Evolutionary conservation across 2,113 vertebrate species (phyloP).

Genomic region (Trichomycterus rosablanca): DNA sequence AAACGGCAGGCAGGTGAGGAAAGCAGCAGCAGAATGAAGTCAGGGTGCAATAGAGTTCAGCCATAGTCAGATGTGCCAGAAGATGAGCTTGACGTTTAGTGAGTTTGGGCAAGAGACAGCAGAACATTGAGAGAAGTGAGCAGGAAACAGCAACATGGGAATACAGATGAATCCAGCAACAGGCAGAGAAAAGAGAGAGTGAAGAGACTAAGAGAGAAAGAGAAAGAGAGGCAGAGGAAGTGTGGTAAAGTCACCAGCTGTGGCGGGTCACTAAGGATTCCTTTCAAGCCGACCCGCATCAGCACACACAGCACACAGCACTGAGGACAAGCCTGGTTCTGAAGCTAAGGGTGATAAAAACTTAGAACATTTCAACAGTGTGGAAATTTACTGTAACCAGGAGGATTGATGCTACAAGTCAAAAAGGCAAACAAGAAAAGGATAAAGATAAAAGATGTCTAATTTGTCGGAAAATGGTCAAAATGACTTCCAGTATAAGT

Average conservation of each 20-base stretch:
- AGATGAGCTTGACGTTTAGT: conserved; percentile 56
- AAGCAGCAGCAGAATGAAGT: neutral
- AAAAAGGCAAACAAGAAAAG: neutral
- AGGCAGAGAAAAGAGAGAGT: conserved; percentile 30
- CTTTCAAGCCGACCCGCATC: conserved; percentile 57
- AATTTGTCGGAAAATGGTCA: no score
- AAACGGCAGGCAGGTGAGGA: neutral
- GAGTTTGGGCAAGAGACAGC: conserved; percentile 37
- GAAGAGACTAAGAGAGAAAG: no score
- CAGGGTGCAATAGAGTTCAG: neutral
- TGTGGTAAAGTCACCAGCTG: conserved; percentile 72
- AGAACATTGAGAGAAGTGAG: conserved; percentile 8
- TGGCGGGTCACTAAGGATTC: conserved; percentile 60
- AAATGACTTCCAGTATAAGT: no score
- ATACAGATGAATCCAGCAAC: conserved; percentile 64
- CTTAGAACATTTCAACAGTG: neutral
- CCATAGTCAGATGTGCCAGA: conserved; percentile 63
- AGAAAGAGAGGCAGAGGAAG: conserved; percentile 68
- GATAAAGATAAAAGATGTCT: no score
- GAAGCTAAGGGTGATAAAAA: neutral
- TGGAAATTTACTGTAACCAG: conserved; percentile 3
- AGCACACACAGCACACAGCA: conserved; percentile 43
- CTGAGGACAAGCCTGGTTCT: conserved; percentile 9
- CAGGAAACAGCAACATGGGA: conserved; percentile 68
- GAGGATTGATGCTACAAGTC: neutral